These are phyloP conservation scores for Toxostoma redivivum DNA, from an alignment of 2,113 vertebrate species.

Conservation along the genomic window DNA sequence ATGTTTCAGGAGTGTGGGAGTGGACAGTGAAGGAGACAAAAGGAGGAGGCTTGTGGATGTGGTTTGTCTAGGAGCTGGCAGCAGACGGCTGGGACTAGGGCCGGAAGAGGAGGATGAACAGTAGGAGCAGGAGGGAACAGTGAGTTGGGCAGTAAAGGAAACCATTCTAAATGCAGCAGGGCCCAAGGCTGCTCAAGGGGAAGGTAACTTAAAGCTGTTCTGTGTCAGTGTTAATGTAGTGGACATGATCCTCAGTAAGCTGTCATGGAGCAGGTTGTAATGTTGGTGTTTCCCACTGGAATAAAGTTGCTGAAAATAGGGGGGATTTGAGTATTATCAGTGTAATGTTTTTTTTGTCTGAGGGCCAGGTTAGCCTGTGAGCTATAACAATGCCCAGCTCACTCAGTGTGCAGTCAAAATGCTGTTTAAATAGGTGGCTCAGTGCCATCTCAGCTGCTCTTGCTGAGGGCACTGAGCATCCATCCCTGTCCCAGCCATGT, in stretches of 20 bases:
- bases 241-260: neutral
- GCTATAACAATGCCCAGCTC: neutral
- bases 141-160: neutral
- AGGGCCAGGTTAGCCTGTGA: neutral
- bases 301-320: neutral
- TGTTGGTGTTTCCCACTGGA: neutral
- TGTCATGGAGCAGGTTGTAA: neutral
- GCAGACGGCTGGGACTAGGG: neutral
- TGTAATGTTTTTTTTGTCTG: neutral
- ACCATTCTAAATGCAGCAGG: accelerated
- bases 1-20: neutral
- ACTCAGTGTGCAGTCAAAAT: neutral
- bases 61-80: neutral
- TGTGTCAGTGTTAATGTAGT: neutral
- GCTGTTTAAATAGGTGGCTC: neutral
- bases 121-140: neutral
- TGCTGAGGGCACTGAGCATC: accelerated
- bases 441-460: neutral
- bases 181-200: neutral
- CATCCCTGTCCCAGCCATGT: neutral
- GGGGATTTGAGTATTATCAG: neutral
- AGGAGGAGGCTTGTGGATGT: neutral
- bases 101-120: neutral
- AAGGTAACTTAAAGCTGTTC: neutral
- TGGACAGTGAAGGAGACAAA: neutral